These are phyloP conservation scores for Saccostrea glomerata DNA, from an alignment of 1,140 invertebrate species.

Conservation along the genomic window DNA sequence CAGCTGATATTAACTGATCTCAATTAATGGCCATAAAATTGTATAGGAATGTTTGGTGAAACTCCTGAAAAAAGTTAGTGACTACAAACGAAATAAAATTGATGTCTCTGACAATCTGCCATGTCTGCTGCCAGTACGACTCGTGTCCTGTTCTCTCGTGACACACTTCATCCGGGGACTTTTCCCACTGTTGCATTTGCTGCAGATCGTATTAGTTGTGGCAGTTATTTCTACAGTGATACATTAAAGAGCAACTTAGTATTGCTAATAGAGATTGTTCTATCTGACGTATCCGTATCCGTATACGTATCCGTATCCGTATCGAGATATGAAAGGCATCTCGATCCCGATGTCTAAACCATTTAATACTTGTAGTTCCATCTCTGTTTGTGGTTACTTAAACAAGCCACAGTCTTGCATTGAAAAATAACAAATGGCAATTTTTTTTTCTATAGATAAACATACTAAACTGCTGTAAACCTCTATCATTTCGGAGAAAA, in stretches of 20 bases:
- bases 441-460: no score
- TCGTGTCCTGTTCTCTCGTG: constrained; percentile 49
- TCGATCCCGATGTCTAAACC: no score
- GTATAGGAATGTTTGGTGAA: constrained; percentile 65
- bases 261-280: no score
- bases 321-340: no score
- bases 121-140: constrained; percentile 59
- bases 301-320: no score
- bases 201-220: constrained; percentile 70
- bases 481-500: no score
- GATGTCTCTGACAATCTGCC: constrained; percentile 65
- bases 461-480: no score
- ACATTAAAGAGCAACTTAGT: constrained; percentile 68
- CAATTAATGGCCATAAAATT: constrained; percentile 69
- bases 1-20: constrained; percentile 63
- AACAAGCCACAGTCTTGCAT: no score
- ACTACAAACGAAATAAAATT: constrained; percentile 71
- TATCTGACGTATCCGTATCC: no score
- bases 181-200: constrained; percentile 35
- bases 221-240: constrained; percentile 68
- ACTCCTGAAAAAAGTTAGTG: constrained; percentile 70
- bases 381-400: no score
- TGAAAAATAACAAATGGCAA: no score
- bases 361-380: no score
- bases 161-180: constrained; percentile 9